Conservation (phyloP, 1,140 invertebrate species). For the Zaprionus lachaisei region DNA sequence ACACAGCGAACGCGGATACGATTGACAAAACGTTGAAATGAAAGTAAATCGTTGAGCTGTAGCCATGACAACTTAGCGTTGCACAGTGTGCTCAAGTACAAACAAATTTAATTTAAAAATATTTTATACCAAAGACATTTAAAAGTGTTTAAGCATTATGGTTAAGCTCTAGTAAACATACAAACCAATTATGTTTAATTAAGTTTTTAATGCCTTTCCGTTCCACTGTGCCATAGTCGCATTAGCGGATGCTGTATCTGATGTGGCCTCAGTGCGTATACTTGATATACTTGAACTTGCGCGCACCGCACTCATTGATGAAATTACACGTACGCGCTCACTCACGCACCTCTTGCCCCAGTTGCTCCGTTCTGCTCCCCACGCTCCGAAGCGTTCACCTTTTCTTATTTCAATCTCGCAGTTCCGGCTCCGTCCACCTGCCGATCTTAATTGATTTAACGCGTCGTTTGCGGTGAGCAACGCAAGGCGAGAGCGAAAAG, state of each 20-base stretch:
- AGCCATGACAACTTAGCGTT: neutral
- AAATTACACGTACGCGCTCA: slow-evolving; percentile 26
- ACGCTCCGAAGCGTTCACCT: neutral
- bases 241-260: slow-evolving; percentile 32
- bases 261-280: slow-evolving; percentile 47
- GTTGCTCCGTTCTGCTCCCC: neutral
- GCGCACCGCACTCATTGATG: slow-evolving; percentile 37
- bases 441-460: slow-evolving; percentile 66
- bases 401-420: slow-evolving; percentile 15
- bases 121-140: neutral
- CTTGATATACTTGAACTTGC: slow-evolving; percentile 53
- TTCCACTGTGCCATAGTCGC: slow-evolving; percentile 12
- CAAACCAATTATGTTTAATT: too few relatives aligned
- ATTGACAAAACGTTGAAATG: slow-evolving; percentile 24
- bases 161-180: neutral
- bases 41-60: slow-evolving; percentile 8
- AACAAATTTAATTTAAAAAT: neutral
- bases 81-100: neutral
- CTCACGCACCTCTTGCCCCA: neutral
- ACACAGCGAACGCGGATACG: slow-evolving; percentile 13
- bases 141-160: neutral
- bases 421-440: slow-evolving; percentile 14
- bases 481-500: slow-evolving; percentile 16
- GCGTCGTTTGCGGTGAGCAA: slow-evolving; percentile 20
- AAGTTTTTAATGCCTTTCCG: neutral